Percentiles rank a stretch among this genome's conserved stretches.
These are phyloP conservation scores for Physella acuta DNA, from an alignment of 1,140 invertebrate genomes.

Conservation along the genomic window DNA sequence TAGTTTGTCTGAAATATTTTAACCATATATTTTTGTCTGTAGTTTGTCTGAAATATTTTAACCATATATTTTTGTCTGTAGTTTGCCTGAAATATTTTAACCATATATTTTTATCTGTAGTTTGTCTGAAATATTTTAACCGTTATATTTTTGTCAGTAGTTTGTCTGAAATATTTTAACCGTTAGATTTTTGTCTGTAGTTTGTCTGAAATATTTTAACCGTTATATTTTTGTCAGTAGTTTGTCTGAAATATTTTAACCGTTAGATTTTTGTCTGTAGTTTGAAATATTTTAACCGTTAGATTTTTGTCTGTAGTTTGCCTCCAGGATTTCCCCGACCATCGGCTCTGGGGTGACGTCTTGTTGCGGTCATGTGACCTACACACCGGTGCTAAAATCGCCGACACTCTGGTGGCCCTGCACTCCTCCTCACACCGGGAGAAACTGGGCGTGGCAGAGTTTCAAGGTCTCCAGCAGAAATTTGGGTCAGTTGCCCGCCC, in stretches of 20 bases:
- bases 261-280: background rate
- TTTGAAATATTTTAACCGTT: background rate
- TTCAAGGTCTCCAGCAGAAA: background rate
- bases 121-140: background rate
- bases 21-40: too few relatives aligned
- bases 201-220: background rate
- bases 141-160: background rate
- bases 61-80: too few relatives aligned
- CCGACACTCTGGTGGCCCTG: background rate
- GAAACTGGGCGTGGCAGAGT: background rate
- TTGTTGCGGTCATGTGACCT: background rate
- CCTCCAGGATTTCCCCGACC: conserved; percentile 1
- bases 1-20: too few relatives aligned
- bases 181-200: background rate
- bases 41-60: too few relatives aligned
- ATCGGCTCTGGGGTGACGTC: background rate
- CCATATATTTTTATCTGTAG: too few relatives aligned
- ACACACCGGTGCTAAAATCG: background rate
- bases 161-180: background rate
- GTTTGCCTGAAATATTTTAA: too few relatives aligned
- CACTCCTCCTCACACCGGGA: conserved; percentile 1
- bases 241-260: background rate
- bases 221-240: background rate
- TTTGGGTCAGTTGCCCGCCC: background rate
- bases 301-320: background rate